Evolutionary conservation across 2,888 invertebrate genomes (phyloP), one percentile per base, ranked within the genome.

Genomic region (Chrysodeixis includens): DNA sequence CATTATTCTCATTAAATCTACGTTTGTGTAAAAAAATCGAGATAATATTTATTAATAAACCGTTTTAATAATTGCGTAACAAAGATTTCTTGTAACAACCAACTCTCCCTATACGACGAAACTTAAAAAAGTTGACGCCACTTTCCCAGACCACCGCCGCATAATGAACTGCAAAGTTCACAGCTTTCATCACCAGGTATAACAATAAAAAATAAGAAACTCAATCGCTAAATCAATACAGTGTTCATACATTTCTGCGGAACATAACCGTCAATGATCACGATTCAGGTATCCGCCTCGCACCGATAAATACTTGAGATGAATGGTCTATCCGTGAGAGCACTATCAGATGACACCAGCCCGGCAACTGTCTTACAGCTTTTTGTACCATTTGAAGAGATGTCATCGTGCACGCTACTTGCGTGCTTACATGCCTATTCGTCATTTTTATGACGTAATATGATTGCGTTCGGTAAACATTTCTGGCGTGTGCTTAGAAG

Each of bases 391-490:
- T 61, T 66, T 70, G 69, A 72, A 78, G 78, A 83, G 81, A 82
- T 84, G 81, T 78, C 83, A 86, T 84, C 87, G 82, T 87, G 88
- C 87, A 88, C 84, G 82, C 86, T 80, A 84, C 86, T 83, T 83
- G 86, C 87, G 81, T 78, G 82, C 90, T 88, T 90, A 91, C 91
- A 91, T 88, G 86, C 86, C 90, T 89, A 86, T 91, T 87, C 86
- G 86, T 91, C 90, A 91, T 92, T 90, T 92, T 93, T 92, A 92
- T 92, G 91, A 93, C 89, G 92, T 92, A 92, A 93, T 93, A 91
- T 88, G 86, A 87, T 89, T 88, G 87, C 88, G 79, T 86, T 87
- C 79, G 77, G 70, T 82, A 83, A 79, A 81, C 82, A 84, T 83
- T 82, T 77, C 70, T 76, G 54, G 40, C 56, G 53, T 35, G 71